Conservation (phyloP, 2,113 vertebrate species). For the Odobenus rosmarus region DNA sequence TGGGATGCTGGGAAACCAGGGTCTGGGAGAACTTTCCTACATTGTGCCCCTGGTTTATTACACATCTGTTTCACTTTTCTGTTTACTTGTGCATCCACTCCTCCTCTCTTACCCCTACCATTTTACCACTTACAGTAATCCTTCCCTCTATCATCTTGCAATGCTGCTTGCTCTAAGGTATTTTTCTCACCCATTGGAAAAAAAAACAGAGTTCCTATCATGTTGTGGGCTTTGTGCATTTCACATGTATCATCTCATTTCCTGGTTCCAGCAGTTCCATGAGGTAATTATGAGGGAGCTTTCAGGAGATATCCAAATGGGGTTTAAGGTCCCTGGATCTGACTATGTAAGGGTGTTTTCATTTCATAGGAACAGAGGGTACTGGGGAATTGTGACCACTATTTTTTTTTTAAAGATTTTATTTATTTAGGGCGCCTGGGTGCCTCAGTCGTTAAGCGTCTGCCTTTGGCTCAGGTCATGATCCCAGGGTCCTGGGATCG, state of each 20-base stretch:
- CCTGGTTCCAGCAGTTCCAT: neutral
- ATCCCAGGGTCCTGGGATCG: no score
- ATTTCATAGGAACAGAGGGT: neutral
- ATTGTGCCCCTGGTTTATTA: neutral
- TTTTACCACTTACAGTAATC: neutral
- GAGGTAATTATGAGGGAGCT: neutral
- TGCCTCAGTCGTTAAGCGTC: no score
- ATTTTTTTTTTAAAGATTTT: neutral
- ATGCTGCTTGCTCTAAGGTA: neutral
- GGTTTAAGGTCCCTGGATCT: neutral
- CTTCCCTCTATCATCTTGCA: neutral
- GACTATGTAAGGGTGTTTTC: neutral
- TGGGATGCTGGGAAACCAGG: neutral
- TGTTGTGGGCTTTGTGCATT: neutral
- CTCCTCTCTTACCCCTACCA: neutral
- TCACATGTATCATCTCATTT: neutral
- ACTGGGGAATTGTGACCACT: neutral
- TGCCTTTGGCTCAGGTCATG: no score
- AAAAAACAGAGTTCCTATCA: neutral
- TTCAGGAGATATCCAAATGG: slow-evolving; percentile 13
- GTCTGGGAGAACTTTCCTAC: neutral
- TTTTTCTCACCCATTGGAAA: neutral
- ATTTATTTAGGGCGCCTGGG: neutral
- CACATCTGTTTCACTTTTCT: slow-evolving; percentile 2
- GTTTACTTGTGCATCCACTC: neutral